These are phyloP conservation scores for Laothoe populi DNA, from an alignment of 2,888 invertebrate species.

Conservation along the genomic window DNA sequence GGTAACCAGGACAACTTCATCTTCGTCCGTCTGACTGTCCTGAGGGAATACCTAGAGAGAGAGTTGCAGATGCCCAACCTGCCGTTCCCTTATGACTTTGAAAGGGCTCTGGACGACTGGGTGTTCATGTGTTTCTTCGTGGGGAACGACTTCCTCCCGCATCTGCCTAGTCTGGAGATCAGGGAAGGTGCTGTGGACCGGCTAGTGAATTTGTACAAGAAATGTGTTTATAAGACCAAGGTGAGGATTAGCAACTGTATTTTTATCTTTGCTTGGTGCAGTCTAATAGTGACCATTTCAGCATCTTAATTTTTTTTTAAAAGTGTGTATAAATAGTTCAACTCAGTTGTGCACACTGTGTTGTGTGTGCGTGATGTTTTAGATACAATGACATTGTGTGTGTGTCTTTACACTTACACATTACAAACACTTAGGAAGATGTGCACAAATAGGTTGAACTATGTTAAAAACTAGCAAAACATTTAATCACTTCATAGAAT, in stretches of 20 bases:
- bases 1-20: conserved; percentile 94
- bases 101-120: conserved; percentile 98
- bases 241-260: too few species aligned
- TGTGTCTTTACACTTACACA: too few species aligned
- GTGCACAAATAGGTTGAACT: too few species aligned
- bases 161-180: conserved; percentile 98
- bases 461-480: neutral
- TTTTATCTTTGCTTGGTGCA: too few species aligned
- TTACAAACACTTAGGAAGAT: too few species aligned
- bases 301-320: too few species aligned
- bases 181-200: conserved; percentile 98
- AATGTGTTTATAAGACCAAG: conserved; percentile 96
- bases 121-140: conserved; percentile 99
- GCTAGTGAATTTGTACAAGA: conserved; percentile 96
- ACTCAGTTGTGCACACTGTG: too few species aligned
- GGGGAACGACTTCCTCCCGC: conserved; percentile 99
- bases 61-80: conserved; percentile 96
- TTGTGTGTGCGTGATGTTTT: too few species aligned
- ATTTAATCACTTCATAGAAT: neutral
- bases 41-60: conserved; percentile 96
- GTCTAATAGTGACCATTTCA: too few species aligned
- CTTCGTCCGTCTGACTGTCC: conserved; percentile 95
- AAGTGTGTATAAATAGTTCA: too few species aligned
- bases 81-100: conserved; percentile 97
- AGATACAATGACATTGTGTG: too few species aligned